A percentile compares a stretch with the other conserved stretches of the same genome.
Conservation (phyloP, 2,113 vertebrate genomes). For the Varanus salvator region DNA sequence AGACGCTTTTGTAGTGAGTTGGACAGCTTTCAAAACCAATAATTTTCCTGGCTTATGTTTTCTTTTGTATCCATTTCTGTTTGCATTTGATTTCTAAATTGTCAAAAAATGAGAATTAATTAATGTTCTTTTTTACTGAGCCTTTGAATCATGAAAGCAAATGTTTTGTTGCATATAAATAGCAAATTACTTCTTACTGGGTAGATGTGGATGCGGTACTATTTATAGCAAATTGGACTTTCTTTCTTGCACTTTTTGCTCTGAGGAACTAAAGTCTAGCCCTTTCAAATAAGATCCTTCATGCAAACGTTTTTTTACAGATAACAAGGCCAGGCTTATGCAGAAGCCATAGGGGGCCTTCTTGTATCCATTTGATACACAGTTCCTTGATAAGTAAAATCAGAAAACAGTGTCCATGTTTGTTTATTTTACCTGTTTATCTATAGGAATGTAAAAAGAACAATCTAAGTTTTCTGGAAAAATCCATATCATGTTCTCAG, state of each 20-base stretch:
- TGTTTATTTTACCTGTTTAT: background rate
- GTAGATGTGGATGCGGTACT: background rate
- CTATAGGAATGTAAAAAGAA: background rate
- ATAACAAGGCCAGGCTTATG: background rate
- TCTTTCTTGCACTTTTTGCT: background rate
- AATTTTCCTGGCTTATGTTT: background rate
- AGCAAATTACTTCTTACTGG: background rate
- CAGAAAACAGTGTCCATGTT: background rate
- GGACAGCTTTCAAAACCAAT: background rate
- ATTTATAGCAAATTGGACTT: background rate
- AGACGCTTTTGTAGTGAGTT: background rate
- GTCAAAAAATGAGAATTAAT: background rate
- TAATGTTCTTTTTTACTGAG: background rate
- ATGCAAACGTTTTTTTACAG: background rate
- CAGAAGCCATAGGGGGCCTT: background rate
- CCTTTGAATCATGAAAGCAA: constrained; percentile 19
- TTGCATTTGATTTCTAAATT: background rate
- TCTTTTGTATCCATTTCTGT: background rate
- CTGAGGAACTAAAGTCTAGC: background rate
- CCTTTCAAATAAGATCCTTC: constrained; percentile 5
- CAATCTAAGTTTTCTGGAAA: background rate
- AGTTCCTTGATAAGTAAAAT: background rate
- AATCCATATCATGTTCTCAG: background rate
- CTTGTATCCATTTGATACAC: background rate
- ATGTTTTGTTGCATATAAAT: constrained; percentile 17